phyloP scores from a whole-genome alignment of 1,140 invertebrate species.

The Coelopa frigida region DNA sequence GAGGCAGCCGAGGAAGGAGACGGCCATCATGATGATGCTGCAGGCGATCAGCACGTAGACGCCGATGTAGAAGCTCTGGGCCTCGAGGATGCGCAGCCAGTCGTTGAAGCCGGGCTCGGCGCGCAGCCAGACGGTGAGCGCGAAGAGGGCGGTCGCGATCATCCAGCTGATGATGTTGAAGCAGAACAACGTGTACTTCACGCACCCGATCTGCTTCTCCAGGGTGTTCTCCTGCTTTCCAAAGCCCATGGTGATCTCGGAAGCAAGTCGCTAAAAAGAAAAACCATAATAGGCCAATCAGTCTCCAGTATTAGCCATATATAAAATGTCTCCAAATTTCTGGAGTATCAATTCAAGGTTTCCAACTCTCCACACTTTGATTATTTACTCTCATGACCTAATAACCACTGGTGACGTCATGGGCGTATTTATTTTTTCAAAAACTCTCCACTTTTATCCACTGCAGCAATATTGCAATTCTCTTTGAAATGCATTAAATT shows the following conservation, averaged over 20 bases:
- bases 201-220: slow-evolving; percentile 58
- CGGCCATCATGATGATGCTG: slow-evolving; percentile 61
- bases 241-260: slow-evolving; percentile 26
- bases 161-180: slow-evolving; percentile 64
- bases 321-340: too few relatives aligned
- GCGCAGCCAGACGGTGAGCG: slow-evolving; percentile 70
- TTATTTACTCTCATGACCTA: too few relatives aligned
- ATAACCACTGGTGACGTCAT: too few relatives aligned
- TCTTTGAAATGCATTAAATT: too few relatives aligned
- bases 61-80: slow-evolving; percentile 71
- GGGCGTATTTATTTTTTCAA: too few relatives aligned
- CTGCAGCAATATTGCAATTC: too few relatives aligned
- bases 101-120: slow-evolving; percentile 71
- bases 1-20: slow-evolving; percentile 68
- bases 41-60: slow-evolving; percentile 69
- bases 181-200: slow-evolving; percentile 64
- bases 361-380: too few relatives aligned
- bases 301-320: too few relatives aligned
- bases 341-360: too few relatives aligned
- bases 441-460: too few relatives aligned
- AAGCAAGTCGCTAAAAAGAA: slow-evolving; percentile 5
- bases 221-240: slow-evolving; percentile 43
- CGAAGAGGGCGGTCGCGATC: slow-evolving; percentile 66
- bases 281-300: too few relatives aligned
- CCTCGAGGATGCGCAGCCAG: slow-evolving; percentile 66